Evolutionary conservation across 1,140 invertebrate genomes (phyloP).

Genomic region (Calephelis nemesis): DNA sequence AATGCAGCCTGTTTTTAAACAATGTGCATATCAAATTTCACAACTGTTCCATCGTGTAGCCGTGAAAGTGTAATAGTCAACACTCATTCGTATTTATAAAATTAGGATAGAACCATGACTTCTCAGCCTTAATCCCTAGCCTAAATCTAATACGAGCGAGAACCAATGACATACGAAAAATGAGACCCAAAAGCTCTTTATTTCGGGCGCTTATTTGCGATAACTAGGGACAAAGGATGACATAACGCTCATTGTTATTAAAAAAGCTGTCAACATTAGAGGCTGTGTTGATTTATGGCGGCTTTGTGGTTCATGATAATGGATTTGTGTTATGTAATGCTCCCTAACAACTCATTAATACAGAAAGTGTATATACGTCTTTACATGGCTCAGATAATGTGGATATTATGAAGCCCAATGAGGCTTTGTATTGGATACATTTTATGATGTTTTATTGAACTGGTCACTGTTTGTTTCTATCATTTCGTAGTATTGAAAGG

Average conservation of each 20-base stretch:
- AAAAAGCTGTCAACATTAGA: slow-evolving; percentile 62
- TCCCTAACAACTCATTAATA: slow-evolving; percentile 50
- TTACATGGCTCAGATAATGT: not conserved
- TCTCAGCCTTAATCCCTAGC: no score
- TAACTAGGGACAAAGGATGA: slow-evolving; percentile 38
- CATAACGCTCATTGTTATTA: slow-evolving; percentile 50
- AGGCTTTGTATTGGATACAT: no score
- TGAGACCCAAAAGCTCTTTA: slow-evolving; percentile 22
- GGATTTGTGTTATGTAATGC: slow-evolving; percentile 52
- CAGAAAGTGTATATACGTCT: slow-evolving; percentile 12
- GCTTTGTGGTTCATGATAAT: slow-evolving; percentile 50
- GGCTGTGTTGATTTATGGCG: slow-evolving; percentile 50
- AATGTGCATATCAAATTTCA: no score
- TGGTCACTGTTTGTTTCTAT: no score
- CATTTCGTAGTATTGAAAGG: no score
- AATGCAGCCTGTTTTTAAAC: no score
- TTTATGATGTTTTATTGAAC: no score
- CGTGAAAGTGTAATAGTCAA: no score
- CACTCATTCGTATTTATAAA: no score
- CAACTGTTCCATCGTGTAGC: no score
- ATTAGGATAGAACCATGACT: no score
- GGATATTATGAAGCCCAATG: not conserved
- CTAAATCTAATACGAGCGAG: not conserved
- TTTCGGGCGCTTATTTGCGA: slow-evolving; percentile 35
- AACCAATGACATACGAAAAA: slow-evolving; percentile 20